Evolutionary conservation across 2,113 vertebrate species (phyloP).

Genomic region (Uria aalge): DNA sequence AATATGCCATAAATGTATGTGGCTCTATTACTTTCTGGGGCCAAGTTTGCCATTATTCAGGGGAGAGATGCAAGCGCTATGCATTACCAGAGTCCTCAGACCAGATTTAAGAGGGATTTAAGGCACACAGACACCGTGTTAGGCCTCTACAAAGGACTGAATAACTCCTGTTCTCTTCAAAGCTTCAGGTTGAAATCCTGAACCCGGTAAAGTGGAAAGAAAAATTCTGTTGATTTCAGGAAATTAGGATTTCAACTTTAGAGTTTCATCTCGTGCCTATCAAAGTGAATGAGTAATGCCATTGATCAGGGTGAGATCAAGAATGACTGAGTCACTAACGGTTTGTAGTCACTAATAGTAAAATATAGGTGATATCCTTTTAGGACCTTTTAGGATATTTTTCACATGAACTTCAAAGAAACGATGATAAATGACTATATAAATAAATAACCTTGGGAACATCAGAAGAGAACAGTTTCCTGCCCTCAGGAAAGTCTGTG

Average conservation of each 20-base stretch:
- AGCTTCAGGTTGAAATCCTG: neutral
- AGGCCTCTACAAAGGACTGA: neutral
- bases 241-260: neutral
- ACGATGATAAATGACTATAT: neutral
- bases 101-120: neutral
- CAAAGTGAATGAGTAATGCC: conserved; percentile 1
- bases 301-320: neutral
- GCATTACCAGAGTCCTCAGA: neutral
- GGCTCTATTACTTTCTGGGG: neutral
- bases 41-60: neutral
- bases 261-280: neutral
- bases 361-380: neutral
- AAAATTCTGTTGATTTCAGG: neutral
- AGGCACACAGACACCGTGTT: neutral
- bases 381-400: neutral
- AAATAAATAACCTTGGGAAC: conserved; percentile 10
- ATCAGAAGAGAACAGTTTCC: neutral
- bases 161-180: neutral
- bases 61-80: neutral
- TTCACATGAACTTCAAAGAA: conserved; percentile 6
- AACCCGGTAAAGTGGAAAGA: neutral
- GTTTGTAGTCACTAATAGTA: neutral
- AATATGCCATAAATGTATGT: neutral
- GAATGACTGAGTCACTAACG: neutral
- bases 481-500: neutral